These are phyloP conservation scores for Drosophila equinoxialis DNA, from an alignment of 1,140 invertebrate species.

Conservation along the genomic window DNA sequence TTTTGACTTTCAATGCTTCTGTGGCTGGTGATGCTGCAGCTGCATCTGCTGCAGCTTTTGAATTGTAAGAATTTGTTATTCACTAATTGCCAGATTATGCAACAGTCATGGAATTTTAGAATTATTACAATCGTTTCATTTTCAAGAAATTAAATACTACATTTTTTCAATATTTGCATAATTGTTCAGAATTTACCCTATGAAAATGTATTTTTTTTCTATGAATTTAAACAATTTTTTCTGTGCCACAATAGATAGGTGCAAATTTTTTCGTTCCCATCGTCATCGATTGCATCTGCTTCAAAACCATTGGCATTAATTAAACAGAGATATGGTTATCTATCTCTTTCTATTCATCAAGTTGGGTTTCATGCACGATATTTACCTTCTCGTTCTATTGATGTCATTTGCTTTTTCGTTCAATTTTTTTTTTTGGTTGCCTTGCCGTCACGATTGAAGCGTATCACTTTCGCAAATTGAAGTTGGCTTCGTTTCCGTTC, in stretches of 20 bases:
- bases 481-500: conserved; percentile 34
- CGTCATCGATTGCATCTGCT: conserved; percentile 10
- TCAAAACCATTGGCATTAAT: conserved; percentile 42
- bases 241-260: not conserved
- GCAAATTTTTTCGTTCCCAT: not conserved
- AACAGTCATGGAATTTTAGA: not conserved
- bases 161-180: too few relatives aligned
- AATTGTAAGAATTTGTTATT: conserved; percentile 3
- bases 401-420: conserved; percentile 12
- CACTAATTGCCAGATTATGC: conserved; percentile 1
- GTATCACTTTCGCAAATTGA: conserved; percentile 62
- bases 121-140: not conserved
- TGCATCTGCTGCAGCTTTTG: not conserved
- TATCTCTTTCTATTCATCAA: conserved; percentile 10
- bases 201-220: too few relatives aligned
- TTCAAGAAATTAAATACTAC: not conserved
- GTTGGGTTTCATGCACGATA: conserved; percentile 10
- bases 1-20: conserved; percentile 45
- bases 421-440: conserved; percentile 1
- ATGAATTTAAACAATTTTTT: not conserved
- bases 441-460: conserved; percentile 22
- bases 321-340: conserved; percentile 39
- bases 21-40: too few relatives aligned
- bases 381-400: conserved; percentile 16
- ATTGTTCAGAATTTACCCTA: too few relatives aligned